Conservation (phyloP, 1,140 invertebrate genomes). For the Pogonognathellus flavescens region DNA sequence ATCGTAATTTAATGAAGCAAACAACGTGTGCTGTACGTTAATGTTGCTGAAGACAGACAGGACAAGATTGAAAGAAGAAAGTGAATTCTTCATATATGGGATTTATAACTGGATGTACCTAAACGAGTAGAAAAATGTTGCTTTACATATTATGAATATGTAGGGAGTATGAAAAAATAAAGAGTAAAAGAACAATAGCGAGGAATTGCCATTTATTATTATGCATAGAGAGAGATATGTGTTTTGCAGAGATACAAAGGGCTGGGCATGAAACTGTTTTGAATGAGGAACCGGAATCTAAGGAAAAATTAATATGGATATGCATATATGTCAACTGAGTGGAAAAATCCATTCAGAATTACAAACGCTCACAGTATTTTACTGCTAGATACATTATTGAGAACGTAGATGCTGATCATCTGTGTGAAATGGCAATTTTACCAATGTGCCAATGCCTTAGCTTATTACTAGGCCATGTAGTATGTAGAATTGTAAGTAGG, state of each 20-base stretch:
- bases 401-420: too few species aligned
- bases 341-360: neutral
- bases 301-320: neutral
- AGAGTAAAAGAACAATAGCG: neutral
- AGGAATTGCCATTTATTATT: neutral
- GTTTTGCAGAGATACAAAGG: neutral
- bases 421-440: too few species aligned
- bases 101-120: too few species aligned
- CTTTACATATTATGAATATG: too few species aligned
- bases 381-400: too few species aligned
- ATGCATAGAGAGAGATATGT: neutral
- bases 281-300: conserved; percentile 40
- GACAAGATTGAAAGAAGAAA: conserved; percentile 40
- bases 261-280: conserved; percentile 20
- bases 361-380: too few species aligned
- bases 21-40: neutral
- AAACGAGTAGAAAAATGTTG: too few species aligned
- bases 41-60: conserved; percentile 13
- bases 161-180: neutral
- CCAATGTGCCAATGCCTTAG: too few species aligned
- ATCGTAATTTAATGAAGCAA: conserved; percentile 13
- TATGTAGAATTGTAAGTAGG: too few species aligned
- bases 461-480: too few species aligned
- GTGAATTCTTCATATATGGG: conserved; percentile 20
- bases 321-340: conserved; percentile 1